phyloP scores from a whole-genome alignment of 2,797 vertebrate genomes.

The Lutjanus argentimaculatus region DNA sequence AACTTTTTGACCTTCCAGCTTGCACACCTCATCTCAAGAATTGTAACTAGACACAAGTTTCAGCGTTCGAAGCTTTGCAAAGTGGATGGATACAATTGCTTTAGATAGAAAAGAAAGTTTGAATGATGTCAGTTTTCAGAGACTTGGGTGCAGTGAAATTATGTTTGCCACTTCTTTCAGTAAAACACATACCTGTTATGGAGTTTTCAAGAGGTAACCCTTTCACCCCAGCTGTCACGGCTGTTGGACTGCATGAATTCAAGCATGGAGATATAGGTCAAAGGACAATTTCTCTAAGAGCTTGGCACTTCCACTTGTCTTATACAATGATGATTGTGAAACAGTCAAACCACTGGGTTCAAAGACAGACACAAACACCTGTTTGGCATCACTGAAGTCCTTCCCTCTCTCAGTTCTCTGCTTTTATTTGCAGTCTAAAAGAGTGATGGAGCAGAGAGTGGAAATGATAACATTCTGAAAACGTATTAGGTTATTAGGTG shows the following conservation, averaged over 20 bases:
- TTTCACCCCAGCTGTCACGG: neutral
- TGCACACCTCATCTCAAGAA: neutral
- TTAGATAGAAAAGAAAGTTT: neutral
- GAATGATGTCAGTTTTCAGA: neutral
- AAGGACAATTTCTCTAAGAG: constrained; percentile 12
- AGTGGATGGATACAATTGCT: neutral
- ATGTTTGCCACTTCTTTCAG: neutral
- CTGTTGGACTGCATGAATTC: constrained; percentile 7
- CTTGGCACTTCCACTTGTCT: constrained; percentile 9
- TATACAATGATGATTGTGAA: constrained; percentile 4
- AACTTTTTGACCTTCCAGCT: neutral
- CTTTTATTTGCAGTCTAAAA: neutral
- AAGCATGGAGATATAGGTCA: constrained; percentile 13
- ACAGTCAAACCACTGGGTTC: constrained; percentile 8
- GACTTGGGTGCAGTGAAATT: too few species aligned
- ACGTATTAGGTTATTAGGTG: too few species aligned
- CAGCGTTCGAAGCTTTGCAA: neutral
- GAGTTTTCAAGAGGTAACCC: neutral
- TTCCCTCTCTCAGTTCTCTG: neutral
- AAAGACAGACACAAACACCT: constrained; percentile 8
- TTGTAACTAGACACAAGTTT: neutral
- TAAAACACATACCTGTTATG: constrained; percentile 8
- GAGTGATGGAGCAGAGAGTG: neutral
- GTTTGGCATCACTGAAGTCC: neutral
- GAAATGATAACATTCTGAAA: neutral